A percentile compares a stretch with the other conserved stretches of the same genome.
Evolutionary conservation across 2,888 invertebrate genomes (phyloP).

Genomic region (Chloroclysta siterata): DNA sequence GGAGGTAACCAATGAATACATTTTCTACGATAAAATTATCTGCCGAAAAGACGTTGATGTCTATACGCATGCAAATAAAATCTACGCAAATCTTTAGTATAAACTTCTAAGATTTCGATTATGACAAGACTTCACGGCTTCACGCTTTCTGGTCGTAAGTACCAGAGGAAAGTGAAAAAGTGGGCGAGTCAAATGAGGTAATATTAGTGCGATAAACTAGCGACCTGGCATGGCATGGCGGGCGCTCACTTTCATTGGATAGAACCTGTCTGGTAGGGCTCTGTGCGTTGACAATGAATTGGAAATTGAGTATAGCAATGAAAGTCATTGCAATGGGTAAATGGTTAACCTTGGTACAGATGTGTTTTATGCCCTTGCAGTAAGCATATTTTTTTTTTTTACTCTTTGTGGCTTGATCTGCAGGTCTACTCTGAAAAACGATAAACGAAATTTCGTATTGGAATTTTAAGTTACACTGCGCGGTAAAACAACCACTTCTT

Average conservation of each 20-base stretch:
- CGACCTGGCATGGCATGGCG: conserved; percentile 48
- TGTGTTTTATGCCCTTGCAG: too few species aligned
- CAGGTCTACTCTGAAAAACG: too few species aligned
- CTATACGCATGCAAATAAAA: conserved; percentile 10
- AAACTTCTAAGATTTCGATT: conserved; percentile 44
- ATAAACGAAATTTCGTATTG: too few species aligned
- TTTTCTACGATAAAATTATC: neutral
- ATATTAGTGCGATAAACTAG: conserved; percentile 66
- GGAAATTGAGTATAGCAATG: conserved; percentile 1
- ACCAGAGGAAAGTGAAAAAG: conserved; percentile 76
- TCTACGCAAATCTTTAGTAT: conserved; percentile 21
- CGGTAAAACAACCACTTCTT: too few species aligned
- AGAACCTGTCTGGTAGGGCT: conserved; percentile 47
- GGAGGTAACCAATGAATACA: neutral
- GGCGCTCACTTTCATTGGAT: conserved; percentile 72
- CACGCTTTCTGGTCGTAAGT: conserved; percentile 73
- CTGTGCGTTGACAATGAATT: conserved; percentile 19
- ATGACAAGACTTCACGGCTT: conserved; percentile 63
- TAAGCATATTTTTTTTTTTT: too few species aligned
- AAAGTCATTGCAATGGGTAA: neutral
- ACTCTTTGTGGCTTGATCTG: too few species aligned
- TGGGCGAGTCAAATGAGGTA: conserved; percentile 72
- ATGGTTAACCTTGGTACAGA: neutral
- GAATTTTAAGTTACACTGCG: too few species aligned
- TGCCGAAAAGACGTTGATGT: neutral